phyloP scores from a whole-genome alignment of 2,888 invertebrate species.

The Heteromurus nitidus region DNA sequence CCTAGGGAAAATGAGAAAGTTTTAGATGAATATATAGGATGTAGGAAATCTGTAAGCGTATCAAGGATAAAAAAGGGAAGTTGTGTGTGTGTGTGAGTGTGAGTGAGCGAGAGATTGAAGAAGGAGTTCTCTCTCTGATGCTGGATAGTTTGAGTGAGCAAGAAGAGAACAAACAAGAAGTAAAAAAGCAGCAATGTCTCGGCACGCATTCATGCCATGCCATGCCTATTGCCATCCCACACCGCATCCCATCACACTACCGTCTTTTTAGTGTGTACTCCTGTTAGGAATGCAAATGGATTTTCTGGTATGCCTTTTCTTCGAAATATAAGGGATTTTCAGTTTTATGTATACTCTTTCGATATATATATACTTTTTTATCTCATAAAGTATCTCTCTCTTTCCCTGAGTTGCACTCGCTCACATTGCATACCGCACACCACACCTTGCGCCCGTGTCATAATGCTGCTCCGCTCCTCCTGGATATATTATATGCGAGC shows the following conservation, averaged over 20 bases:
- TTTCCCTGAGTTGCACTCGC: not conserved
- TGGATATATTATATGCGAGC: too few relatives aligned
- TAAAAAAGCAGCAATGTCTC: constrained; percentile 5
- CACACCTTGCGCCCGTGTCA: not conserved
- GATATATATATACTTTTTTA: not conserved
- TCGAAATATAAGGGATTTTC: too few relatives aligned
- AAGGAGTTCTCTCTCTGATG: too few relatives aligned
- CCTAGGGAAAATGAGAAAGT: constrained; percentile 58
- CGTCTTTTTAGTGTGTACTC: constrained; percentile 45
- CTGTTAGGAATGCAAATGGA: constrained; percentile 59
- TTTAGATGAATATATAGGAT: not conserved
- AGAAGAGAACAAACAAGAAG: constrained; percentile 34
- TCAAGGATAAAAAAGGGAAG: constrained; percentile 11
- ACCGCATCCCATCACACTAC: constrained; percentile 3
- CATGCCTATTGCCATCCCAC: not conserved
- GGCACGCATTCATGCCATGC: not conserved
- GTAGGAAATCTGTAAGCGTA: constrained; percentile 1
- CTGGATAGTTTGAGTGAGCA: too few relatives aligned
- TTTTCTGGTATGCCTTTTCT: constrained; percentile 42
- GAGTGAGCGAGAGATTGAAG: too few relatives aligned
- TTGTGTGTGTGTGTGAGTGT: too few relatives aligned
- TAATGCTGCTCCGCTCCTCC: too few relatives aligned
- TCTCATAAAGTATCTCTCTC: constrained; percentile 20
- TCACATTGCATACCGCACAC: not conserved
- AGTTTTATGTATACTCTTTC: too few relatives aligned